phyloP scores from a whole-genome alignment of 2,797 vertebrate species.

The Coregonus sp. region DNA sequence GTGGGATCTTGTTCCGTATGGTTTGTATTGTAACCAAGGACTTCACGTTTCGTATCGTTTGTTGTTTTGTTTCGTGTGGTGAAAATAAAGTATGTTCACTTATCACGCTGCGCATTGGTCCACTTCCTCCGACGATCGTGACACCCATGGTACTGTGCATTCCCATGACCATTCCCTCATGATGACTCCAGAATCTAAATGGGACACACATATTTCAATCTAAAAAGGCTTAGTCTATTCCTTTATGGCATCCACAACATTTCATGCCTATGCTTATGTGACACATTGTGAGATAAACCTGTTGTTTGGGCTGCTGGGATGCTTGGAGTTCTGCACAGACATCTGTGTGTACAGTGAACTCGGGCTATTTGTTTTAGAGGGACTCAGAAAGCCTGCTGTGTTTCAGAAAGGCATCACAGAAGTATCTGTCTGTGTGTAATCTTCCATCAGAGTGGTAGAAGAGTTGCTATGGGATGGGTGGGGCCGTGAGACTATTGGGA shows the following conservation, averaged over 20 bases:
- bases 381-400: background rate
- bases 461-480: background rate
- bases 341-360: slow-evolving; percentile 4
- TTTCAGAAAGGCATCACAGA: slow-evolving; percentile 37
- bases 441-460: slow-evolving; percentile 15
- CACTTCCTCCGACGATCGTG: too few relatives aligned
- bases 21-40: too few relatives aligned
- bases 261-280: background rate
- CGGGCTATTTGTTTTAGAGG: slow-evolving; percentile 14
- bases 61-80: too few relatives aligned
- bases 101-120: too few relatives aligned
- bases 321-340: slow-evolving; percentile 7
- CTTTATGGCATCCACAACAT: too few relatives aligned
- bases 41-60: too few relatives aligned
- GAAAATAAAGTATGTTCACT: too few relatives aligned
- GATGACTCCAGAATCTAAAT: slow-evolving; percentile 9
- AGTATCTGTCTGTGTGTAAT: slow-evolving; percentile 20
- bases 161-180: slow-evolving; percentile 10
- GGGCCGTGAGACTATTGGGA: background rate
- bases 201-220: background rate
- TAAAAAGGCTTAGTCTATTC: background rate
- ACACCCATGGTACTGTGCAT: slow-evolving; percentile 14
- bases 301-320: slow-evolving; percentile 31
- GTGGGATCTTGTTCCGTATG: too few relatives aligned
- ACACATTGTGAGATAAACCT: background rate